phyloP scores from a whole-genome alignment of 2,888 invertebrate genomes.

The Standfussiana lucernea region DNA sequence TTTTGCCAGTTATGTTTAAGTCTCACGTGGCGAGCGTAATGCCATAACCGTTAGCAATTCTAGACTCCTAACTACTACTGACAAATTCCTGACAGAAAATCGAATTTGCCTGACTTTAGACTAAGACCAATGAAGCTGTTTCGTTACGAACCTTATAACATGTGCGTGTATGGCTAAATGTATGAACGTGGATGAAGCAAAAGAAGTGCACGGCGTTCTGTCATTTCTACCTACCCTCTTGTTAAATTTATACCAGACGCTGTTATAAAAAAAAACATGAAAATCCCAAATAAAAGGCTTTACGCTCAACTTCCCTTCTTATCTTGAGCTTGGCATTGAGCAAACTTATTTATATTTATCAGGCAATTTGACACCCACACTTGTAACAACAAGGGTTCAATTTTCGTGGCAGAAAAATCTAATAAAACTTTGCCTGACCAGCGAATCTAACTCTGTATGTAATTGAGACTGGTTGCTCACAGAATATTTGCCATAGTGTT shows the following conservation, averaged over 20 bases:
- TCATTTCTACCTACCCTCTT: not conserved
- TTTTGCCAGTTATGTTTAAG: not conserved
- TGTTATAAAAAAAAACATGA: not conserved
- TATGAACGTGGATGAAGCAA: too few species aligned
- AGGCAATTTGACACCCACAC: constrained; percentile 45
- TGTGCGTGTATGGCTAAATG: too few species aligned
- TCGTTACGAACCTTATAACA: too few species aligned
- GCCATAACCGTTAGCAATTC: too few species aligned
- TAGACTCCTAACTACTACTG: too few species aligned
- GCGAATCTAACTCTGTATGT: constrained; percentile 9
- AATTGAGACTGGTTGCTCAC: not conserved
- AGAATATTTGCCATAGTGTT: not conserved
- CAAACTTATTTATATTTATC: constrained; percentile 36
- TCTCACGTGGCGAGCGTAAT: not conserved
- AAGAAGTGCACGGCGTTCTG: not conserved
- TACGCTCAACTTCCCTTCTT: not conserved
- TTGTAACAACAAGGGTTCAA: constrained; percentile 6
- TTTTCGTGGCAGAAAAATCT: constrained; percentile 9
- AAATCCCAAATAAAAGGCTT: not conserved
- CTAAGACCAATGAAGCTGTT: too few species aligned
- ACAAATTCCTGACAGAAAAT: too few species aligned
- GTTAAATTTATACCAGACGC: not conserved
- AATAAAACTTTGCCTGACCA: constrained; percentile 17
- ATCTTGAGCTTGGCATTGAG: not conserved
- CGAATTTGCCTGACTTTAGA: too few species aligned